Conservation (phyloP, 2,113 vertebrate genomes). For the Xerus inauris region DNA sequence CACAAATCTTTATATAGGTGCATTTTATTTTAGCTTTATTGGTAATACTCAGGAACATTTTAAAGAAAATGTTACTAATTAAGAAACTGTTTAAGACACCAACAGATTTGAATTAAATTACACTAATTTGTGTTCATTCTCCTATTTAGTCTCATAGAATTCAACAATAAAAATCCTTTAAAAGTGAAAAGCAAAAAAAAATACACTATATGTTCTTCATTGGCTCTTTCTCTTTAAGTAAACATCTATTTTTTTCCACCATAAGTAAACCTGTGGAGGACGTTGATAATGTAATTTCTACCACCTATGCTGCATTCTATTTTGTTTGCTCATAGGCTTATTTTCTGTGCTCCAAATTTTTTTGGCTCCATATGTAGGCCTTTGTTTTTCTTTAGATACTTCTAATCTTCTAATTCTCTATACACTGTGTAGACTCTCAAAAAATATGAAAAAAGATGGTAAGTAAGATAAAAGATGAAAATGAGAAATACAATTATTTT, state of each 20-base stretch:
- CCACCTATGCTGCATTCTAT: background rate
- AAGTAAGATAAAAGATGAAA: background rate
- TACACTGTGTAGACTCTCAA: background rate
- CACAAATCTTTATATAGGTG: background rate
- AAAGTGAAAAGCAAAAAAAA: background rate
- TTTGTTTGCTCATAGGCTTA: background rate
- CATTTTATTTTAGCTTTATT: background rate
- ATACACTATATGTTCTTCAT: background rate
- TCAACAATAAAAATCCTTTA: background rate
- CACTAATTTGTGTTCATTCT: conserved; percentile 6
- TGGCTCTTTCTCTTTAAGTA: background rate
- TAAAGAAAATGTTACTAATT: background rate
- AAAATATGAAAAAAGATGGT: background rate
- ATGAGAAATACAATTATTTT: background rate
- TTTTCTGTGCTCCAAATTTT: background rate
- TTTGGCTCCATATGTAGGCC: background rate
- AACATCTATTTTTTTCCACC: background rate
- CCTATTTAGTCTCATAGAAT: background rate
- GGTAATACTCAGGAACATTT: background rate
- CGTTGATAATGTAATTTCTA: background rate
- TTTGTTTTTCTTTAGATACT: background rate
- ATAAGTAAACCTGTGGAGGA: background rate
- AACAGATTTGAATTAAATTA: background rate
- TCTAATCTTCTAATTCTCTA: background rate
- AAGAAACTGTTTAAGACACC: background rate